Percentiles rank a stretch among this genome's conserved stretches.
Evolutionary conservation across 2,113 vertebrate genomes (phyloP).

Genomic region (Lophius piscatorius): DNA sequence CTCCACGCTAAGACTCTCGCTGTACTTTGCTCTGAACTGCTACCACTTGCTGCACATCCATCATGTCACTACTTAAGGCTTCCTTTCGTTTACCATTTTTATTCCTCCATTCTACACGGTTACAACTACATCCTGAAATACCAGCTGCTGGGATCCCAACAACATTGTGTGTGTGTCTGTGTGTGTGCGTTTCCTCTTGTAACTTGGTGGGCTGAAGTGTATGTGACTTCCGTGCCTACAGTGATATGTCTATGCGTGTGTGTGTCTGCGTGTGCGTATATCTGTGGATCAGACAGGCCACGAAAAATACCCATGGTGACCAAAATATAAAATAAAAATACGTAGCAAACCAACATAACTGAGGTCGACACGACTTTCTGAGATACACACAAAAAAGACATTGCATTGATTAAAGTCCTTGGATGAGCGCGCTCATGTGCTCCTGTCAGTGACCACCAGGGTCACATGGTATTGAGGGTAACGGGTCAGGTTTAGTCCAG

Average conservation of each 20-base stretch:
- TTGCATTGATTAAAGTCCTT: slow-evolving; percentile 29
- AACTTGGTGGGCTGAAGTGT: slow-evolving; percentile 8
- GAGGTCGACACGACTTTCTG: slow-evolving; percentile 41
- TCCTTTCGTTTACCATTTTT: no score
- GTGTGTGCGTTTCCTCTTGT: slow-evolving; percentile 1
- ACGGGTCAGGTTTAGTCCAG: slow-evolving; percentile 28
- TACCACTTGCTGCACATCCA: not conserved
- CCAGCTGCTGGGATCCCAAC: slow-evolving; percentile 47
- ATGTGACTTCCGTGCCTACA: slow-evolving; percentile 47
- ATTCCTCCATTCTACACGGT: no score
- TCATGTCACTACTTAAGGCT: not conserved
- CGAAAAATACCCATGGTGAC: slow-evolving; percentile 47
- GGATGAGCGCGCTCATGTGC: slow-evolving; percentile 71
- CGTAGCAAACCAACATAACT: slow-evolving; percentile 29
- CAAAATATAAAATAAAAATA: slow-evolving; percentile 40
- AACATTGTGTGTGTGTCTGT: slow-evolving; percentile 12
- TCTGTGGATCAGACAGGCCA: slow-evolving; percentile 44
- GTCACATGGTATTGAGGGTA: slow-evolving; percentile 39
- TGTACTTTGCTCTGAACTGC: no score
- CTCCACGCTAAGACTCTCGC: no score
- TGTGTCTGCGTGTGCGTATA: slow-evolving; percentile 40
- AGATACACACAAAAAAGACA: slow-evolving; percentile 44
- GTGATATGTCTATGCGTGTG: slow-evolving; percentile 51
- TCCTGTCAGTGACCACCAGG: slow-evolving; percentile 81
- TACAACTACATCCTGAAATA: slow-evolving; percentile 41